phyloP scores from a whole-genome alignment of 1,140 invertebrate species.

The Drosophila tsacasi region DNA sequence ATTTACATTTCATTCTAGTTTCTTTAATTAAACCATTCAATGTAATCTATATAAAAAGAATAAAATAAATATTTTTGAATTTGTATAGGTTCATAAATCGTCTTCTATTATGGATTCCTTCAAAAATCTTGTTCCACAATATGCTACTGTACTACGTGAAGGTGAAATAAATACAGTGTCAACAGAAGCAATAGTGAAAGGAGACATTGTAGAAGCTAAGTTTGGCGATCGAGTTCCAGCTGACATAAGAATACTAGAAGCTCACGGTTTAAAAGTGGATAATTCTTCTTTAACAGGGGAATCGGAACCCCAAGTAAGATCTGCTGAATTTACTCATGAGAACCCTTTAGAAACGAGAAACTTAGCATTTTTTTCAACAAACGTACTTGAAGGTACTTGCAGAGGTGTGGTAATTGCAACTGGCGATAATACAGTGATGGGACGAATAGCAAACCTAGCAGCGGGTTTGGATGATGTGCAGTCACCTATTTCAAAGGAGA shows the following conservation, averaged over 20 bases:
- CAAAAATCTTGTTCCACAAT: slow-evolving; percentile 88
- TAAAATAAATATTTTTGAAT: too few relatives aligned
- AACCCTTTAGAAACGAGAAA: slow-evolving; percentile 92
- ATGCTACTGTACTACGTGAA: slow-evolving; percentile 88
- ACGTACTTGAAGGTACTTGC: slow-evolving; percentile 91
- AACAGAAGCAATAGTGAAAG: slow-evolving; percentile 89
- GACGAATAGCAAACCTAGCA: slow-evolving; percentile 92
- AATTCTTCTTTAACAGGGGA: slow-evolving; percentile 90
- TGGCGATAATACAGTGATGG: slow-evolving; percentile 94
- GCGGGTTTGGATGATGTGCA: slow-evolving; percentile 90
- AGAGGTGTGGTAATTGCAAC: slow-evolving; percentile 92
- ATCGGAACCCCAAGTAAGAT: slow-evolving; percentile 89
- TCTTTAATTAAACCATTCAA: too few relatives aligned
- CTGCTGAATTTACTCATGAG: slow-evolving; percentile 88
- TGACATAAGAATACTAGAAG: slow-evolving; percentile 90
- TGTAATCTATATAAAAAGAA: too few relatives aligned
- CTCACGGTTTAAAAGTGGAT: slow-evolving; percentile 85
- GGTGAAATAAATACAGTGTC: slow-evolving; percentile 88
- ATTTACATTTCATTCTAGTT: too few relatives aligned
- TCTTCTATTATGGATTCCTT: slow-evolving; percentile 92
- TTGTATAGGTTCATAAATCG: slow-evolving; percentile 87
- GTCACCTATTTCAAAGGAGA: slow-evolving; percentile 92
- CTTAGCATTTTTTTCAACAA: slow-evolving; percentile 92
- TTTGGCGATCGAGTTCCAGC: slow-evolving; percentile 91
- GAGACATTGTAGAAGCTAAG: slow-evolving; percentile 91